Conservation (phyloP, 1,140 invertebrate genomes). For the Bathynomus jamesi region DNA sequence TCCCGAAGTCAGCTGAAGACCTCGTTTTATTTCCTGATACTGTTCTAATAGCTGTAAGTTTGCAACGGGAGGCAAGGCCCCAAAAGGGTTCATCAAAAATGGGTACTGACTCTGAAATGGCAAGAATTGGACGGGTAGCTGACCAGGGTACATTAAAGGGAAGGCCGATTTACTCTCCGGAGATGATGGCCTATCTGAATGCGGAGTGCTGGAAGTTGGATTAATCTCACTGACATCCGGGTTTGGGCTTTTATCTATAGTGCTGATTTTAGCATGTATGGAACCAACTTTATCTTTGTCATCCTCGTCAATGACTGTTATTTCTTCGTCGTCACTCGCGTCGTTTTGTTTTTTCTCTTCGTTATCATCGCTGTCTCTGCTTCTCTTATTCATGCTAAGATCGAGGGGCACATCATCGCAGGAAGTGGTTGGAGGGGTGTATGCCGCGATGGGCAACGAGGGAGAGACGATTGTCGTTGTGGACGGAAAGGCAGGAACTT, state of each 20-base stretch:
- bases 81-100: conserved; percentile 14
- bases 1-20: conserved; percentile 58
- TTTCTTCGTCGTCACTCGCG: not conserved
- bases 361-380: not conserved
- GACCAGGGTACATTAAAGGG: conserved; percentile 3
- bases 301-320: not conserved
- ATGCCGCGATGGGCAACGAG: conserved; percentile 5
- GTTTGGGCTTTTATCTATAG: too few relatives aligned
- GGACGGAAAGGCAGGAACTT: not conserved
- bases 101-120: conserved; percentile 11
- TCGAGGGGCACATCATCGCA: conserved; percentile 32
- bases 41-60: conserved; percentile 57
- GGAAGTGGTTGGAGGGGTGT: conserved; percentile 17
- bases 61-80: conserved; percentile 44
- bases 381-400: conserved; percentile 33
- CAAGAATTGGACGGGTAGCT: conserved; percentile 3
- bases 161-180: not conserved
- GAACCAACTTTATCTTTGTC: not conserved
- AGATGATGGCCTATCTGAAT: not conserved
- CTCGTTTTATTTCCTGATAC: conserved; percentile 56
- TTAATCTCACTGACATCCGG: not conserved
- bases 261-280: not conserved
- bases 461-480: not conserved
- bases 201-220: not conserved
- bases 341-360: not conserved